Evolutionary conservation across 1,140 invertebrate genomes (phyloP).

Genomic region (Drosophila nannoptera): DNA sequence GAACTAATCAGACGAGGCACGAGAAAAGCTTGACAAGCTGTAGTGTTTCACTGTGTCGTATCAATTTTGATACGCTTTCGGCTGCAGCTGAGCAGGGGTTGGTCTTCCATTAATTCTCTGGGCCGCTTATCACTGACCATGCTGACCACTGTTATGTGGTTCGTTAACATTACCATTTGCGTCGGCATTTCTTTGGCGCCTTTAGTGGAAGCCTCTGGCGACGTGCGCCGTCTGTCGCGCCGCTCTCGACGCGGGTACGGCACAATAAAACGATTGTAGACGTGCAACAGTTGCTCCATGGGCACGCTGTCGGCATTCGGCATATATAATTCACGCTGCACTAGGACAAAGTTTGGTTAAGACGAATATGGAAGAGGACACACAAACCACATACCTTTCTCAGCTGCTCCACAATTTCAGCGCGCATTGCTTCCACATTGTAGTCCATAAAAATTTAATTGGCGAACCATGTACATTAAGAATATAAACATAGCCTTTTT

Average conservation of each 20-base stretch:
- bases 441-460: slow-evolving; percentile 15
- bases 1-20: no score
- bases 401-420: slow-evolving; percentile 14
- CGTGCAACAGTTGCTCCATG: slow-evolving; percentile 27
- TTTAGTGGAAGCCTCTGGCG: neutral
- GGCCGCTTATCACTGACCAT: slow-evolving; percentile 44
- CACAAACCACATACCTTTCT: slow-evolving; percentile 1
- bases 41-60: neutral
- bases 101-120: neutral
- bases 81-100: neutral
- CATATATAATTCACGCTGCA: slow-evolving; percentile 29
- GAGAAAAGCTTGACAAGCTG: no score
- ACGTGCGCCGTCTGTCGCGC: slow-evolving; percentile 13
- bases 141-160: slow-evolving; percentile 37
- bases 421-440: slow-evolving; percentile 8
- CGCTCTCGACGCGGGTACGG: slow-evolving; percentile 42
- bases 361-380: neutral
- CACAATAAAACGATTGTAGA: slow-evolving; percentile 46
- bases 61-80: slow-evolving; percentile 46
- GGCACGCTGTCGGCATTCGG: slow-evolving; percentile 21
- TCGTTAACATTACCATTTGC: slow-evolving; percentile 25
- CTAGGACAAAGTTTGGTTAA: neutral
- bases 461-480: neutral
- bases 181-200: neutral
- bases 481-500: slow-evolving; percentile 1